Base-by-base conservation (phyloP, 2,888 invertebrate genomes). In the Amiota minor region DNA sequence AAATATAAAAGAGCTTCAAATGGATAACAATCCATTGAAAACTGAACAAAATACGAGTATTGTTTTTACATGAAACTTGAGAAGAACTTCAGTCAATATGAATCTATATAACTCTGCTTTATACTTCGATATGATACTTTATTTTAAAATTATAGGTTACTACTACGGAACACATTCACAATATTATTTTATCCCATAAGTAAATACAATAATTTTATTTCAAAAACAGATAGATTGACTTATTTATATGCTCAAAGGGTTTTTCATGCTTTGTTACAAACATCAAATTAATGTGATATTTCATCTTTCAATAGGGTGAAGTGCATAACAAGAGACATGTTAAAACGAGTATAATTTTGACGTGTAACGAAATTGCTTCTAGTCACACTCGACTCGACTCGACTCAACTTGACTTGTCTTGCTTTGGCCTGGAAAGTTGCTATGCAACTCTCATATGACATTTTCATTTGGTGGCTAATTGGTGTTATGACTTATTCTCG, bases 281-380 rank as follows among this genome's bases (percentile, higher is more conserved):
- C 69, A 35, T 11, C 20, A 61, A 35, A 6, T 8, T 35, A 35
- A 4, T 6, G 6, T 35, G 35, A 35, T 35, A 35, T 35, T 35
- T 6, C 20, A 61, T 61, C 20, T 35, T 35, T 35, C 35, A 35
- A 1, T 35, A 35, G 6, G 6, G 35, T 35, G 35, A 35, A 35
- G 35, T 35, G 35, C 35, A 35, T 35, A 35, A 35, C 35, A 35
- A 35, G 35, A 35, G 35, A 35, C 35, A n/a, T n/a, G 35, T 35
- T 35, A 35, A 35, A 35, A 35, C 35, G 2, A 20, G 49, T 71
- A 18, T 71, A 71, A 71, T 71, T 71, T 70, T 70, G 47, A 70
- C 71, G 46, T 76, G 72, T 74, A 72, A 76, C 78, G n/a, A 80
- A 83, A 80, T 79, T 84, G 84, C 78, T 72, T 74, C 72, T 75